phyloP scores from a whole-genome alignment of 2,113 vertebrate species.

The Amblyornis subalaris region DNA sequence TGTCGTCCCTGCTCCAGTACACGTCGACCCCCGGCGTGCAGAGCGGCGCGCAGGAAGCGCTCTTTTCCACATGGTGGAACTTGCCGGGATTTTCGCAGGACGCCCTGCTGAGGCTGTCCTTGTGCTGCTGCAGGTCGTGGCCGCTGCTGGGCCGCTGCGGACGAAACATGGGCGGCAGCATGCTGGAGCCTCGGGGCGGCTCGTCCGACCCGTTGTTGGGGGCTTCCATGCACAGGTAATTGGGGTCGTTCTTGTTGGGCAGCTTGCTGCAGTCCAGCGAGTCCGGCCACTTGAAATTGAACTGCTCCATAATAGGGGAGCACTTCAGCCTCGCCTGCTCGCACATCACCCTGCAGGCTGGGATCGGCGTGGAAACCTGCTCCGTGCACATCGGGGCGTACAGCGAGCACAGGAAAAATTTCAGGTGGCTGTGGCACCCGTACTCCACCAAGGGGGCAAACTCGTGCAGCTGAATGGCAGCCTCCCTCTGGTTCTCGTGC shows the following conservation, averaged over 20 bases:
- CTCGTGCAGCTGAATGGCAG: constrained; percentile 90
- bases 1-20: constrained; percentile 94
- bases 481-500: constrained; percentile 90
- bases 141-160: constrained; percentile 79
- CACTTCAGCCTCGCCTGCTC: constrained; percentile 92
- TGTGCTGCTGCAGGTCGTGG: constrained; percentile 75
- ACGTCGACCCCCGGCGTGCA: constrained; percentile 91
- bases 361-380: constrained; percentile 95
- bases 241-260: constrained; percentile 95
- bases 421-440: constrained; percentile 91
- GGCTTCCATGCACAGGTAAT: constrained; percentile 97
- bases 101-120: constrained; percentile 72
- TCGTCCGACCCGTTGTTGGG: constrained; percentile 92
- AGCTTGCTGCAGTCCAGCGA: constrained; percentile 91
- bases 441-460: constrained; percentile 95
- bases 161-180: constrained; percentile 85
- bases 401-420: constrained; percentile 94
- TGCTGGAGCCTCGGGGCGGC: constrained; percentile 81
- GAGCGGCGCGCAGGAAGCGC: constrained; percentile 89
- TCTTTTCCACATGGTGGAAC: constrained; percentile 95
- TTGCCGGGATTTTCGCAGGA: constrained; percentile 88
- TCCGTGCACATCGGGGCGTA: constrained; percentile 98
- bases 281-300: constrained; percentile 93
- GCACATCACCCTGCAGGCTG: constrained; percentile 94
- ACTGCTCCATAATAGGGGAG: constrained; percentile 92